These are phyloP conservation scores for Oreocharis arfaki DNA, from an alignment of 2,113 vertebrate genomes.

Conservation along the genomic window DNA sequence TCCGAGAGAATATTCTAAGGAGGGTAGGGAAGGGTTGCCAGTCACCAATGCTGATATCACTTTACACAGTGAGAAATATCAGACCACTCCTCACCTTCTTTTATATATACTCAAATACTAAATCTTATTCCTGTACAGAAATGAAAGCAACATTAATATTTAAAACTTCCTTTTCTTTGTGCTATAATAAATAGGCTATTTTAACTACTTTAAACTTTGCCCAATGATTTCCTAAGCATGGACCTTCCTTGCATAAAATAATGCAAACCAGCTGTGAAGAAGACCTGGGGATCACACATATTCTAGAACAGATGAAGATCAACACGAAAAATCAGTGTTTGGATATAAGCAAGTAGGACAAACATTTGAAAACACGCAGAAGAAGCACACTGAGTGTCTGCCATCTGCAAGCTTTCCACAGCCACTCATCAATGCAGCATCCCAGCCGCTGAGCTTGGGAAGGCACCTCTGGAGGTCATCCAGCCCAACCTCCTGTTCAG, in stretches of 20 bases:
- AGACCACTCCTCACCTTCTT: background rate
- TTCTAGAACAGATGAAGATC: background rate
- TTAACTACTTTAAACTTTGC: background rate
- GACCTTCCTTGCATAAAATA: background rate
- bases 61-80: background rate
- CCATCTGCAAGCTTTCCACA: background rate
- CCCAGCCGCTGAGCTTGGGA: background rate
- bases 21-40: background rate
- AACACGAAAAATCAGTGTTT: background rate
- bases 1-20: background rate
- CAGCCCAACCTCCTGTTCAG: background rate
- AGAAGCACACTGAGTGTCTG: background rate
- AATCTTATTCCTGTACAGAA: background rate
- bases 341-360: background rate
- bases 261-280: background rate
- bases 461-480: background rate
- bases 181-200: background rate
- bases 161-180: background rate
- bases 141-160: background rate
- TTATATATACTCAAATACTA: background rate
- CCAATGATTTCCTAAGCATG: background rate
- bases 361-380: background rate
- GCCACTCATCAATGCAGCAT: background rate
- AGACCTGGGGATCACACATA: background rate
- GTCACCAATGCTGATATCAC: background rate